Percentiles rank a stretch among this genome's conserved stretches.
phyloP scores from a whole-genome alignment of 1,140 invertebrate genomes.

The Drosophila chauvacae region DNA sequence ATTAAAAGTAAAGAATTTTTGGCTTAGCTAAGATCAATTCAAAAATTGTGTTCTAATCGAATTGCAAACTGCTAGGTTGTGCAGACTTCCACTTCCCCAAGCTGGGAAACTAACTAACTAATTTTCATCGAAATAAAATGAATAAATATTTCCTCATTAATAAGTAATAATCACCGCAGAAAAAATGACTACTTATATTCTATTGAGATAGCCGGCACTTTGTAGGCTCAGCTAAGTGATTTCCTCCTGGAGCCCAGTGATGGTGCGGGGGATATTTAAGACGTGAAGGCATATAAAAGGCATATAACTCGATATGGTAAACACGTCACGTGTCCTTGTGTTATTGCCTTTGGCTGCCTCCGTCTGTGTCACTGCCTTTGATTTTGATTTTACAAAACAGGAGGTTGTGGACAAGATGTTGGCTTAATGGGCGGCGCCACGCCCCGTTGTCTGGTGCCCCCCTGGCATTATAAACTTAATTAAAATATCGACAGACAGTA shows the following conservation, averaged over 20 bases:
- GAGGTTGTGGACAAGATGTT: constrained; percentile 41
- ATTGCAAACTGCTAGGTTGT: background rate
- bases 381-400: constrained; percentile 51
- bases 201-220: background rate
- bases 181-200: background rate
- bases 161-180: no score
- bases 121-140: background rate
- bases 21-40: background rate
- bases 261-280: constrained; percentile 54
- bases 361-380: constrained; percentile 62
- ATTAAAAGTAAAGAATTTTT: no score
- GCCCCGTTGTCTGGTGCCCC: constrained; percentile 23
- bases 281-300: constrained; percentile 23
- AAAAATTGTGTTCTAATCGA: background rate
- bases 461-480: constrained; percentile 78
- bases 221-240: constrained; percentile 4
- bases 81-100: background rate
- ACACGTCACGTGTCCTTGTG: constrained; percentile 72
- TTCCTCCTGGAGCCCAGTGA: constrained; percentile 10
- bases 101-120: no score
- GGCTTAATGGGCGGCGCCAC: constrained; percentile 16
- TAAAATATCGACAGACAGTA: constrained; percentile 71
- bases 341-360: constrained; percentile 71
- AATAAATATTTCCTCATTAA: background rate
- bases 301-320: constrained; percentile 76